Base-by-base conservation (phyloP, 2,888 invertebrate genomes). In the Euzetes globulus region DNA sequence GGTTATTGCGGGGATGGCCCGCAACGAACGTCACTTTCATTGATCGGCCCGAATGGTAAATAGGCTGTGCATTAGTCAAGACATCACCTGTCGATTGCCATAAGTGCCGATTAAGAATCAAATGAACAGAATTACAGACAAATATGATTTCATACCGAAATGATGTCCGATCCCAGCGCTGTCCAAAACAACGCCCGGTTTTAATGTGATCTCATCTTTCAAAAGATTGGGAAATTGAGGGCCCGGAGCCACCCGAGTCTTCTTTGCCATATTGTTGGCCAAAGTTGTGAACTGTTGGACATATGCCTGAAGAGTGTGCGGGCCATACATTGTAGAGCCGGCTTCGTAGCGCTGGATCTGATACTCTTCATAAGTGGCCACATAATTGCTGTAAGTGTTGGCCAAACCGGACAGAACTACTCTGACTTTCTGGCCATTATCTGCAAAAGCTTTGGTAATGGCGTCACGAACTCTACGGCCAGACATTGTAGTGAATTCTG, bases 341-440 rank as follows among this genome's bases (percentile, higher is more conserved):
- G 90, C 96, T 85, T 97, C 97, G 82, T 96, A 97, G 17, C 96
- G 86, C 83, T 96, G 96, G 0, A 90, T 87, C 90, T 91, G 88
- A 83, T 96, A 96, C 82, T 96, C 96, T 83, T 96, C 94, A 73
- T 88, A 90, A 0, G 97, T 96, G 1, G 91, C 87, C 52, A 96
- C 87, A 82, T 97, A 97, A 83, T 92, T 92, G 0, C 91, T 88
- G 83, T 96, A 96, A 15, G 90, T 87, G 81, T 96, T 96, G 73
- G 91, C 89, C 27, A 96, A 86, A 0, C 95, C 95, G 1, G 92
- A 91, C 2, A 96, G 83, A 29, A 95, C 88, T 4, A 92, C 89
- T 70, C 86, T 84, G 71, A 83, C 84, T 0, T 87, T 37, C 37
- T 70, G 9, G 19, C 45, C 60, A 25, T 47, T 52, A 33, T 60